A percentile compares a stretch with the other conserved stretches of the same genome.
Evolutionary conservation across 2,888 invertebrate genomes (phyloP).

Genomic region (Patella caerulea): DNA sequence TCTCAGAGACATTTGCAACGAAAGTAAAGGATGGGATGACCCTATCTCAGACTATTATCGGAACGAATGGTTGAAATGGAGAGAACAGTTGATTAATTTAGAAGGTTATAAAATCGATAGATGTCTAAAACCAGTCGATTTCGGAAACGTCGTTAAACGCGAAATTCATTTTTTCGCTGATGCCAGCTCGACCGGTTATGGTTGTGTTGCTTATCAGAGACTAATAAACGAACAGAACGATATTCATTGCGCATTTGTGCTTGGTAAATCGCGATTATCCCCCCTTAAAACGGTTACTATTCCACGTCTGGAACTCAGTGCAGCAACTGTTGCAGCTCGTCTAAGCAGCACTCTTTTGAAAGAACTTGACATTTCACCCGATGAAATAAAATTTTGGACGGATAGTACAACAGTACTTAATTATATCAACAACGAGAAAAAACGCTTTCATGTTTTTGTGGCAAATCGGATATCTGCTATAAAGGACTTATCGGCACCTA

Average conservation of each 20-base stretch:
- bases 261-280: constrained; percentile 15
- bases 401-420: constrained; percentile 14
- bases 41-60: too few species aligned
- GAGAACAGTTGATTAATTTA: too few species aligned
- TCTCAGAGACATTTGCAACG: too few species aligned
- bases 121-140: too few species aligned
- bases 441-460: constrained; percentile 20
- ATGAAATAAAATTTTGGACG: constrained; percentile 13
- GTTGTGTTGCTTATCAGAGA: constrained; percentile 19
- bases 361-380: constrained; percentile 4
- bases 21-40: too few species aligned
- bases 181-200: too few species aligned
- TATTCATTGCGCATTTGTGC: constrained; percentile 20
- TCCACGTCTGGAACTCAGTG: constrained; percentile 21
- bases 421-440: constrained; percentile 12
- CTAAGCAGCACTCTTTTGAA: neutral
- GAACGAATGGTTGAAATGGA: too few species aligned
- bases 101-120: too few species aligned
- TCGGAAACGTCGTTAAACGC: too few species aligned
- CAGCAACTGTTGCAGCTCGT: constrained; percentile 13
- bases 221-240: neutral
- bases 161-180: too few species aligned
- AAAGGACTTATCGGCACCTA: too few species aligned
- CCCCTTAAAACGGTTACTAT: constrained; percentile 19
- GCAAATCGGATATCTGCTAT: constrained; percentile 17